These are phyloP conservation scores for Antennarius striatus DNA, from an alignment of 2,113 vertebrate genomes.

Conservation along the genomic window DNA sequence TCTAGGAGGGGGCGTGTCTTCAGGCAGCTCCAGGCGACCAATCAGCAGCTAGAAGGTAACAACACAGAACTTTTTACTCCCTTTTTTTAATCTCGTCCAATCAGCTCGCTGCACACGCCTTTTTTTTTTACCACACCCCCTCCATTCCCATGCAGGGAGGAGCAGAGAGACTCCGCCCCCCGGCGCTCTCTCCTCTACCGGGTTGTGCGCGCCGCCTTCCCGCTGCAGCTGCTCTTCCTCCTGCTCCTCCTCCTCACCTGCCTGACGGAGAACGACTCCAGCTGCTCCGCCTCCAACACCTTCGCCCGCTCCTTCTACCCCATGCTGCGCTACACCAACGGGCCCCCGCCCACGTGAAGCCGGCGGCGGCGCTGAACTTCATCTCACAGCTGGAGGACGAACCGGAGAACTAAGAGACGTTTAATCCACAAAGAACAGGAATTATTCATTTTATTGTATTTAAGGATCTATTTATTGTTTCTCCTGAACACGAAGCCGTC, in stretches of 20 bases:
- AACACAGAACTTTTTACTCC: too few relatives aligned
- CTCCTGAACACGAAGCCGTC: constrained; percentile 51
- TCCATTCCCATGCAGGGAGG: constrained; percentile 21
- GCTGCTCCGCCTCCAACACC: constrained; percentile 90
- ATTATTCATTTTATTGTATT: constrained; percentile 21
- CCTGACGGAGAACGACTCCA: constrained; percentile 86
- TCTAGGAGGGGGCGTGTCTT: constrained; percentile 30
- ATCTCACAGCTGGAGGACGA: too few relatives aligned
- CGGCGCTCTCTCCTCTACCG: constrained; percentile 82
- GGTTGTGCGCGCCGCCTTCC: constrained; percentile 85
- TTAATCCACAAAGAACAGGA: too few relatives aligned
- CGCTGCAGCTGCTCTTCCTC: constrained; percentile 86
- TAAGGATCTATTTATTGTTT: constrained; percentile 50
- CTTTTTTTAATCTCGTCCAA: too few relatives aligned
- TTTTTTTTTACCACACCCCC: too few relatives aligned
- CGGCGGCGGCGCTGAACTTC: not conserved
- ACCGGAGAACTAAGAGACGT: too few relatives aligned
- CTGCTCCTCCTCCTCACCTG: constrained; percentile 86
- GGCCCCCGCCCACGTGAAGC: constrained; percentile 88
- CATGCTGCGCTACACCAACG: constrained; percentile 94
- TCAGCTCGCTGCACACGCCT: too few relatives aligned
- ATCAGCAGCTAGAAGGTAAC: constrained; percentile 43
- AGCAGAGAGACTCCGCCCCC: constrained; percentile 37
- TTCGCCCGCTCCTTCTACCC: constrained; percentile 92
- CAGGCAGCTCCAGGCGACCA: constrained; percentile 8